A percentile compares a stretch with the other conserved stretches of the same genome.
Conservation (phyloP, 2,888 invertebrate species). For the Caenorhabditis sinica region DNA sequence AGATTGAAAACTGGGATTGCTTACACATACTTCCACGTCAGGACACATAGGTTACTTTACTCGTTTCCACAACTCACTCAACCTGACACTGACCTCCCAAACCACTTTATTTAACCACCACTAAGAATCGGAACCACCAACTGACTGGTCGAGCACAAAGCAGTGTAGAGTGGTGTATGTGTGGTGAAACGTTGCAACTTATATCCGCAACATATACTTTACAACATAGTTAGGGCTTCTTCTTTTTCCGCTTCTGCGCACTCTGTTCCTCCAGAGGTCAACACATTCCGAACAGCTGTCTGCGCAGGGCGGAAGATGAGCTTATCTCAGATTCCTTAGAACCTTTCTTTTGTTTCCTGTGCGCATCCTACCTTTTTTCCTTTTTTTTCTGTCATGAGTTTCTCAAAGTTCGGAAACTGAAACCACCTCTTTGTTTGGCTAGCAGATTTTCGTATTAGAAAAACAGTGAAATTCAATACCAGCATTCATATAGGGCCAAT, state of each 20-base stretch:
- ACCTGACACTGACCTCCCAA: slow-evolving; percentile 25
- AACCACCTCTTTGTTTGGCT: slow-evolving; percentile 20
- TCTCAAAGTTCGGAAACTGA: neutral
- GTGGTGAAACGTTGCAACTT: slow-evolving; percentile 61
- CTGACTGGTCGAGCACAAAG: slow-evolving; percentile 25
- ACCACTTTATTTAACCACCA: slow-evolving; percentile 58
- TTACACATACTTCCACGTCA: slow-evolving; percentile 5
- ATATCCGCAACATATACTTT: slow-evolving; percentile 69
- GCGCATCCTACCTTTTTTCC: neutral
- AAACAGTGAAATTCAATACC: slow-evolving; percentile 34
- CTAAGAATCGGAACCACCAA: slow-evolving; percentile 43
- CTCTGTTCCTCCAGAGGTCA: slow-evolving; percentile 58
- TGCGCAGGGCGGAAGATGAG: slow-evolving; percentile 32
- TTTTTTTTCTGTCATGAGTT: neutral
- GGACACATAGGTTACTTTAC: neutral
- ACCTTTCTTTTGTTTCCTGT: neutral
- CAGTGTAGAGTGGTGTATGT: slow-evolving; percentile 38
- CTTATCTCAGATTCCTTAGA: slow-evolving; percentile 27
- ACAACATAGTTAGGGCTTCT: slow-evolving; percentile 66
- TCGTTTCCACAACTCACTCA: slow-evolving; percentile 46
- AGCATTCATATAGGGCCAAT: neutral
- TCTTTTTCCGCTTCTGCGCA: slow-evolving; percentile 68
- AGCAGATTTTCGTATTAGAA: slow-evolving; percentile 38
- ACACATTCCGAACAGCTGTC: slow-evolving; percentile 63
- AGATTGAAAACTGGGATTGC: slow-evolving; percentile 22